Evolutionary conservation across 2,113 vertebrate genomes (phyloP).

Genomic region (Parus major): DNA sequence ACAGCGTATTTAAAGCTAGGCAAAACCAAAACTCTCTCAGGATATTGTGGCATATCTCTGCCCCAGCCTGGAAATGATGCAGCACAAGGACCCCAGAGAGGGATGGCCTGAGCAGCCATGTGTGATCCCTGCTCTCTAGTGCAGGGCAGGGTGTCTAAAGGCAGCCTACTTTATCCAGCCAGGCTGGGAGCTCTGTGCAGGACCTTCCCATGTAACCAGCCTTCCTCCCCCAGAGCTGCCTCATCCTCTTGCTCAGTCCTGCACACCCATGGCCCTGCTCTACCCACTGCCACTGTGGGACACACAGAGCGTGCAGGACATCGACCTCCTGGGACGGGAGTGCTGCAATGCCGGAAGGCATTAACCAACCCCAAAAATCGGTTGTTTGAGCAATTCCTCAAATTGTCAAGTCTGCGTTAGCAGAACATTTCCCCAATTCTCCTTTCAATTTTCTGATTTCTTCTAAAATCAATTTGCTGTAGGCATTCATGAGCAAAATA

Average conservation of each 20-base stretch:
- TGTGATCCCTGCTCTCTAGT: neutral
- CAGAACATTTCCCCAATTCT: neutral
- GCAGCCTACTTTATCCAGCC: neutral
- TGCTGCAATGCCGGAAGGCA: fast-evolving
- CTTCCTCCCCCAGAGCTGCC: neutral
- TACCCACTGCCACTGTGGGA: neutral
- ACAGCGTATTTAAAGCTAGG: neutral
- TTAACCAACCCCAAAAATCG: neutral
- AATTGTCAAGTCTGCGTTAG: neutral
- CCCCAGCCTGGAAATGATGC: neutral
- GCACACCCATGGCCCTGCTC: fast-evolving
- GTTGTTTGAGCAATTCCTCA: neutral
- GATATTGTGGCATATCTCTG: neutral
- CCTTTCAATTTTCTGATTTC: conserved; percentile 4
- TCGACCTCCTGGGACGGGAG: fast-evolving
- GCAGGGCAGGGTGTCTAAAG: neutral
- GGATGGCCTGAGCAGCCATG: neutral
- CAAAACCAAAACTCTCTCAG: neutral
- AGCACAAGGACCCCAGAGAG: neutral
- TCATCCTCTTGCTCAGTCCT: neutral
- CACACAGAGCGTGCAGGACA: neutral
- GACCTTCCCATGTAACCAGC: neutral
- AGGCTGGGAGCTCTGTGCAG: neutral
- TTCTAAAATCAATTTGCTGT: conserved; percentile 2
- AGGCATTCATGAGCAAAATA: neutral